A percentile compares a stretch with the other conserved stretches of the same genome.
Evolutionary conservation across 2,113 vertebrate genomes (phyloP).

Genomic region (Myiagra hebetior): DNA sequence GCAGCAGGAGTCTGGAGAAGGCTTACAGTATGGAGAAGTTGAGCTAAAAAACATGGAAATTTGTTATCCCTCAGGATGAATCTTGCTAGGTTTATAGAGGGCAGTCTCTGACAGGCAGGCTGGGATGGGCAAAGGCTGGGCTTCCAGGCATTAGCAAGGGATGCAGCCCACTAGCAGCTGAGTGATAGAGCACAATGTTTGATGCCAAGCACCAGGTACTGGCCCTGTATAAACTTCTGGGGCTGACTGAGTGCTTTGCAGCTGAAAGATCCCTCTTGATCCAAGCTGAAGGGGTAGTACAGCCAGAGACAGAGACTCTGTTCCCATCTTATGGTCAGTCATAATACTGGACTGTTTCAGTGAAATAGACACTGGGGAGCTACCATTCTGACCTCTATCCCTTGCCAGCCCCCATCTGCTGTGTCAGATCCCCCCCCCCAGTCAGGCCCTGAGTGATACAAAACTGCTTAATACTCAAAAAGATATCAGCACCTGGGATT

Average conservation of each 20-base stretch:
- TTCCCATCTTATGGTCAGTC: background rate
- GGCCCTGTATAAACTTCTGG: background rate
- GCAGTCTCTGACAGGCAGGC: background rate
- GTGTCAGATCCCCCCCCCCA: background rate
- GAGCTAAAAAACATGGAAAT: accelerated
- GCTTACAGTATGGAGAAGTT: background rate
- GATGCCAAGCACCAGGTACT: accelerated
- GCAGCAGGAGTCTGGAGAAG: background rate
- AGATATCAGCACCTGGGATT: background rate
- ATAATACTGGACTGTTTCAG: background rate
- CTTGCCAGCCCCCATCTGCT: background rate
- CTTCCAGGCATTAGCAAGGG: background rate
- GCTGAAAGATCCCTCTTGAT: background rate
- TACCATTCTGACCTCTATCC: background rate
- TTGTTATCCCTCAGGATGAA: background rate
- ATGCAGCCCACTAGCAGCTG: background rate
- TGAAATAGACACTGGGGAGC: background rate
- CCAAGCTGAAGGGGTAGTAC: background rate
- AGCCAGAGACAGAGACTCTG: background rate
- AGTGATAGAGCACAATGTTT: background rate
- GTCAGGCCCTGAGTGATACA: background rate
- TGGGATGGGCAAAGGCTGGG: background rate
- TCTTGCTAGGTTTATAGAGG: background rate
- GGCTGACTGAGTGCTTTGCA: background rate
- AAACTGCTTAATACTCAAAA: background rate